Evolutionary conservation across 2,113 vertebrate species (phyloP), one percentile per base, ranked within the genome.

Genomic region (Mobula birostris): DNA sequence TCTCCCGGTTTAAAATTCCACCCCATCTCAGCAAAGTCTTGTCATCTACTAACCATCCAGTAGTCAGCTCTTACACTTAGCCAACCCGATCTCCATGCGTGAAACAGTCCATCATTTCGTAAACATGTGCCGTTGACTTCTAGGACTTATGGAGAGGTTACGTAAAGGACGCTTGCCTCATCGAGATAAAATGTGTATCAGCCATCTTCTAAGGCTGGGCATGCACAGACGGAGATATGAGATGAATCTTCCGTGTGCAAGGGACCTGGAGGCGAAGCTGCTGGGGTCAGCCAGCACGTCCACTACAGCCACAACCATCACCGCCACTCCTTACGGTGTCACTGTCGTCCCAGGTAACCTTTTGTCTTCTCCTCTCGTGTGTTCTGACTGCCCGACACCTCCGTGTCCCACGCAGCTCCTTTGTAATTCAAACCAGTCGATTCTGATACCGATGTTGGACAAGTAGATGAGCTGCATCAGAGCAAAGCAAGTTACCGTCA

Each of bases 51-150:
- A 0, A 74, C 0, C 72, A 21, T 4, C 72, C 17, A 5, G 66
- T 15, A 1, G 66, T 58, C 11, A 11, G 19, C 40, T 66, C 58
- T 61, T 32, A 48, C n/a, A 32, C 61, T 19, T 63, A 66, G 61
- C 27, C 61, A 8, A 48, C 1, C n/a, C n/a, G 12, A 19, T n/a
- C 85, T 66, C 29, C 29, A 61, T 8, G 48, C 21, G 21, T 21
- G n/a, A 48, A 48, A 58, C 4, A 21, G 0, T 8, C 21, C 32
- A 32, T 14, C 21, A 56, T 27, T 72, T 93, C 40, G 19, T 72
- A 56, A 93, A 93, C 70, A 14, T 93, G 70, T 93, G 15, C 91
- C 40, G 91, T 93, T 93, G 70, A 93, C 36, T 93, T 74, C 70
- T 29, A 93, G 91, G 91, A 29, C 68, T 93, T 74, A 56, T 19